A percentile compares a stretch with the other conserved stretches of the same genome.
These are phyloP conservation scores for Diabrotica undecimpunctata DNA, from an alignment of 1,140 invertebrate genomes.

Conservation along the genomic window DNA sequence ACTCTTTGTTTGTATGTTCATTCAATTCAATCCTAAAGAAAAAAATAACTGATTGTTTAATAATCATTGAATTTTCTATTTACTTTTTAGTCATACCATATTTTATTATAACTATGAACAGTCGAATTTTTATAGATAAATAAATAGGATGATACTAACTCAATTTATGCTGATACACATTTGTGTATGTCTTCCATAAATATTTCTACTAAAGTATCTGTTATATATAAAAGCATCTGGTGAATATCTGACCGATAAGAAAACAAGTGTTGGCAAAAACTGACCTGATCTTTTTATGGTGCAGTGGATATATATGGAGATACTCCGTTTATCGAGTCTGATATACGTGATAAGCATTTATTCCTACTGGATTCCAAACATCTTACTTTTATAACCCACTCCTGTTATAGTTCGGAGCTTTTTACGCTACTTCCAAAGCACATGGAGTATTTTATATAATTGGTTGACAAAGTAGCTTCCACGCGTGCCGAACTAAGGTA, in stretches of 20 bases:
- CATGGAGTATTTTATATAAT: neutral
- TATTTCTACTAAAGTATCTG: too few relatives aligned
- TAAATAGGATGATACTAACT: too few relatives aligned
- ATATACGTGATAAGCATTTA: constrained; percentile 2
- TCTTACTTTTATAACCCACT: neutral
- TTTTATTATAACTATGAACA: too few relatives aligned
- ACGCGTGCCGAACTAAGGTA: neutral
- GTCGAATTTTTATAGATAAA: too few relatives aligned
- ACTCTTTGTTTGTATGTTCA: too few relatives aligned
- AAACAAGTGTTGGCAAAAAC: neutral
- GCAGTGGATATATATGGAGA: neutral
- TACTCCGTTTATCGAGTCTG: neutral
- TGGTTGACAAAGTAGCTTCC: neutral
- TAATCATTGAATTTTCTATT: too few relatives aligned
- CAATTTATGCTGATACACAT: too few relatives aligned
- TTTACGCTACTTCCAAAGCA: neutral
- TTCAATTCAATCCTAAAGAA: too few relatives aligned
- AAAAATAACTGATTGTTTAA: too few relatives aligned
- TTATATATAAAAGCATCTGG: too few relatives aligned
- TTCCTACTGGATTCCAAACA: neutral
- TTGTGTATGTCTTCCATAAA: too few relatives aligned
- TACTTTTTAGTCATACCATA: too few relatives aligned
- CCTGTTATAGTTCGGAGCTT: neutral
- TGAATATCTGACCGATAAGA: neutral
- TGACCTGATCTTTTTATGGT: neutral